phyloP scores from a whole-genome alignment of 2,113 vertebrate genomes.

The Psophia crepitans region DNA sequence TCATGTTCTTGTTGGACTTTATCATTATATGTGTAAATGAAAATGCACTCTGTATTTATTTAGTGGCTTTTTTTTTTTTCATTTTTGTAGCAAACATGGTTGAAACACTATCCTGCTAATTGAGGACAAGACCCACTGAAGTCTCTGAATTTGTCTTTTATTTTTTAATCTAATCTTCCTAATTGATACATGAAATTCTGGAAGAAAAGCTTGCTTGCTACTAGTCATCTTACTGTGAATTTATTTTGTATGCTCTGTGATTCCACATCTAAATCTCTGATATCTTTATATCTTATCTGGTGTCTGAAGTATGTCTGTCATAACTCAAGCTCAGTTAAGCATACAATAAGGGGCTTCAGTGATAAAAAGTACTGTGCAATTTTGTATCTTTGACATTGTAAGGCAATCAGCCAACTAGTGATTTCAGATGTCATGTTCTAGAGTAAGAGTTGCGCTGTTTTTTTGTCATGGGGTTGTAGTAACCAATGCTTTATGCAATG shows the following conservation, averaged over 20 bases:
- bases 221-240: neutral
- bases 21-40: neutral
- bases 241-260: neutral
- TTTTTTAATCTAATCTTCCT: neutral
- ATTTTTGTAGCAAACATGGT: neutral
- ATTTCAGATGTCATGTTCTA: neutral
- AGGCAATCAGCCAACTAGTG: neutral
- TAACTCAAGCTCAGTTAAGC: neutral
- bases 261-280: neutral
- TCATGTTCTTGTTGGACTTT: neutral
- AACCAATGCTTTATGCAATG: neutral
- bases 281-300: neutral
- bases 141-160: neutral
- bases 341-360: neutral
- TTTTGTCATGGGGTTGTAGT: neutral
- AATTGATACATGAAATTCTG: neutral
- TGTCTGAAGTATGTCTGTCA: neutral
- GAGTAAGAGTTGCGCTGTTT: neutral
- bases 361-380: neutral
- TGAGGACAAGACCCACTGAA: neutral
- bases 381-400: neutral
- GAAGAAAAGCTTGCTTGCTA: neutral
- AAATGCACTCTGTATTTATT: neutral
- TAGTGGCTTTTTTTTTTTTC: neutral
- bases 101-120: neutral